Base-by-base conservation (phyloP, 2,113 vertebrate species). In the Nesoenas mayeri region DNA sequence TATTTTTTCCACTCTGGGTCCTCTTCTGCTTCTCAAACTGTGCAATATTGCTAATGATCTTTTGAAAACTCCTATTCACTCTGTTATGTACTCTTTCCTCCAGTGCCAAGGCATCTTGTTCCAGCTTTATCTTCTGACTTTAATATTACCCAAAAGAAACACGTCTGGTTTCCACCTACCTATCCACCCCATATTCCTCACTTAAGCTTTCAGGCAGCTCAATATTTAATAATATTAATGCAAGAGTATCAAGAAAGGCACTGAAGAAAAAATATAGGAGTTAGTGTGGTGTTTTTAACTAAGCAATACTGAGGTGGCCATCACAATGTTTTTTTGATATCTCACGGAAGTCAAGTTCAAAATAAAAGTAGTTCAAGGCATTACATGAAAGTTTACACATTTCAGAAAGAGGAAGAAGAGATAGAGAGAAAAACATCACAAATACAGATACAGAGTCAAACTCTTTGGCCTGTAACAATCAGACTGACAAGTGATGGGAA, bases 111-210 rank as follows among this genome's bases (percentile, higher is more conserved):
- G 29, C 22, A 50, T 54, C 12, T 74, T 74, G 58, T 22, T 31
- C 34, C 25, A 81, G 1, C 24, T 85, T 89, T 74, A 47, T 91
- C 60, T 58, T 89, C 57, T 60, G 25, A 53, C 57, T 78, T 69
- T 32, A 47, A 29, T 32, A 61, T 56, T 13, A 10, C 31, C 32
- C 24, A 34, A 62, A 87, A 71, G 24, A 80, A 83, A 77, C 29
- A 57, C 21, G 17, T 86, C 26, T 51, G 34, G 2, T 67, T 75
- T 89, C 32, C 32, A 74, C 32, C 15, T 40, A 72, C 4, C 47
- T 34, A 6, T 51, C 21, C 26, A 48, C 40, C 15, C 9, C 22
- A 53, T 34, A 81, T 50, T 62, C 36, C 51, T 60, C 0, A 0
- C 51, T 66, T 73, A 31, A 92, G 12, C 31, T 64, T 81, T 84